phyloP scores from a whole-genome alignment of 2,113 vertebrate genomes.

The Pangasianodon gigas region DNA sequence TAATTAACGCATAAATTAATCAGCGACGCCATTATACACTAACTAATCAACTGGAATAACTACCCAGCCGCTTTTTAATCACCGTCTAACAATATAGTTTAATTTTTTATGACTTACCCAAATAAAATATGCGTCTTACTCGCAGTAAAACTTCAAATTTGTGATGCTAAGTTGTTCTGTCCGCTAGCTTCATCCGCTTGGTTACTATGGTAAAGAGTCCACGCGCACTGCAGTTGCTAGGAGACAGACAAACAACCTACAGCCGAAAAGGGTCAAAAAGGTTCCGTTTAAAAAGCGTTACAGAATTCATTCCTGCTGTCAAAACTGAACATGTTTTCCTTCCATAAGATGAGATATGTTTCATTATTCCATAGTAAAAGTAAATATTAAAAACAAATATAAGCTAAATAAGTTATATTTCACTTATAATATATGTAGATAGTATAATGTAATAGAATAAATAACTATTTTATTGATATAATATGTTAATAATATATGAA shows the following conservation, averaged over 20 bases:
- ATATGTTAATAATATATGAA: no score
- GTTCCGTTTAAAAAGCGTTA: neutral
- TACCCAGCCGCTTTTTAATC: neutral
- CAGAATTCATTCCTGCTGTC: neutral
- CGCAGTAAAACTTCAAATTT: neutral
- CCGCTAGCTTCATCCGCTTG: neutral
- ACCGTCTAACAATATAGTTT: neutral
- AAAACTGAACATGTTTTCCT: neutral
- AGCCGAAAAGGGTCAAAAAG: slow-evolving; percentile 46
- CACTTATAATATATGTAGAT: no score
- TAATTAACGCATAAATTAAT: neutral
- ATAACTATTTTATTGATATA: no score
- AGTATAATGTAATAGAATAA: no score
- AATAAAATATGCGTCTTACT: neutral
- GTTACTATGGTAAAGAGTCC: slow-evolving; percentile 56
- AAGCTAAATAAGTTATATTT: neutral
- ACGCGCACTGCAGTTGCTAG: slow-evolving; percentile 42
- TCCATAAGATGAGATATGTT: neutral
- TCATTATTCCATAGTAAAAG: neutral
- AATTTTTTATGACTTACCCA: neutral
- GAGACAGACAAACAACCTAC: slow-evolving; percentile 51
- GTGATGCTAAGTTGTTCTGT: neutral
- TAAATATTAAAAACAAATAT: neutral
- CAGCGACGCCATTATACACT: neutral
- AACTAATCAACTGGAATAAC: neutral